Evolutionary conservation across 2,888 invertebrate genomes (phyloP), one percentile per base, ranked within the genome.

Genomic region (Apamea crenata): DNA sequence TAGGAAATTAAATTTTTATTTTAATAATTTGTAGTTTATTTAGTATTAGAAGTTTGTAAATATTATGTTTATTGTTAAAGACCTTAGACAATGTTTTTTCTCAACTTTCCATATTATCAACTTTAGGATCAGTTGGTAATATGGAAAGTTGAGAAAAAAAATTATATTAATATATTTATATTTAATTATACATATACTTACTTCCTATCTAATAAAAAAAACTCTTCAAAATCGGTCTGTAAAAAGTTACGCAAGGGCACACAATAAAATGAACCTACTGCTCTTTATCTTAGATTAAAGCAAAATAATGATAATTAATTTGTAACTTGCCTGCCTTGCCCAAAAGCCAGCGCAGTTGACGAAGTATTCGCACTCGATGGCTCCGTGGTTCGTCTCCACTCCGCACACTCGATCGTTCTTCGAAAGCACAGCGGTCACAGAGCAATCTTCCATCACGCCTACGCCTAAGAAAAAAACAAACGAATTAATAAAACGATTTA

Each of bases 301-400:
- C n/a, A 1, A n/a, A 36, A 56, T 29, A 40, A 53, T 29, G 29
- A 4, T 7, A 50, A 32, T 59, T 0, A 53, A 66, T 36, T 7
- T 21, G 8, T 36, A 4, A 85, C 85, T 82, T 74, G 94, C 96
- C 95, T 98, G 98, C 87, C 99, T 97, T 0, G 99, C 99, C 99
- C 99, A 99, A 96, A 99, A 99, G 16, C 99, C 99, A 44, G 99
- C 98, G 93, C 99, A 99, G 95, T 99, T 99, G 53, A 99, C 98
- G 95, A 99, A 99, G 94, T 98, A 98, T 89, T 99, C 98, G 94
- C 99, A 99, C 84, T 98, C 97, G 25, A 99, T 97, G 18, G 97
- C 95, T 0, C 99, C 99, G 4, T 97, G 96, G 8, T 97, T 97
- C 0, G 99, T 99, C 90, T 98, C 98, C 16, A 99, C 98, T 7